Percentiles rank a stretch among this genome's conserved stretches.
Evolutionary conservation across 92 coral and sea anemone genomes (phyloP).

Genomic region (Blastomussa wellsi): DNA sequence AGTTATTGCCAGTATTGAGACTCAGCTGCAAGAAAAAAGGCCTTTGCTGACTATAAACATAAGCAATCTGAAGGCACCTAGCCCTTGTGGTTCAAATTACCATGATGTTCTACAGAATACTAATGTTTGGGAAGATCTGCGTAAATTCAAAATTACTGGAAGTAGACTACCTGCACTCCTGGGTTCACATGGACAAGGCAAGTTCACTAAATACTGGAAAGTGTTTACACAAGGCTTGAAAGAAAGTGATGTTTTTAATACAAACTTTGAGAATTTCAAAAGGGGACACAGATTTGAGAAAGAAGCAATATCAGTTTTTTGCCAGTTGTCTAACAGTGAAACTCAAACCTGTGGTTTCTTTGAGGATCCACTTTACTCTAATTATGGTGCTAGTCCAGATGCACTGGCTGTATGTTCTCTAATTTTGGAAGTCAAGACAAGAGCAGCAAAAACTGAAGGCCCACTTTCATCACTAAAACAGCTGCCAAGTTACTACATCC

Average conservation of each 20-base stretch:
- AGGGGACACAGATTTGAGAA: conserved; percentile 41
- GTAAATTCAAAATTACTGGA: conserved; percentile 41
- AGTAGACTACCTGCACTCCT: conserved; percentile 46
- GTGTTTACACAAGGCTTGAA: conserved; percentile 33
- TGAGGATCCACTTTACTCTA: conserved; percentile 38
- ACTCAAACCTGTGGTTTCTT: conserved; percentile 49
- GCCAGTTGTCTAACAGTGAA: conserved; percentile 30
- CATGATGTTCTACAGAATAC: conserved; percentile 45
- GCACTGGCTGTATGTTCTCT: conserved; percentile 41
- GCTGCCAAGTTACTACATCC: conserved; percentile 40
- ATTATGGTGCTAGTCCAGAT: conserved; percentile 57
- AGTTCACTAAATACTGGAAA: conserved; percentile 37
- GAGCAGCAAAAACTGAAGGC: conserved; percentile 39
- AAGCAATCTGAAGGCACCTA: conserved; percentile 33
- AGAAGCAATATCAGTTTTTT: conserved; percentile 40
- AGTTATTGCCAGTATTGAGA: conserved; percentile 39
- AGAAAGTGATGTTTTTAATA: conserved; percentile 44
- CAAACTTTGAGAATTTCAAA: conserved; percentile 41
- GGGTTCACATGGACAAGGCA: conserved; percentile 38
- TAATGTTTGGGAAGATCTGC: conserved; percentile 36
- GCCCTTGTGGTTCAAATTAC: conserved; percentile 41
- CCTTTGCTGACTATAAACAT: conserved; percentile 41
- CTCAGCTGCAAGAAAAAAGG: conserved; percentile 39
- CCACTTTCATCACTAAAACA: conserved; percentile 41
- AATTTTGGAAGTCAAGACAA: conserved; percentile 48